Evolutionary conservation across 1,140 invertebrate species (phyloP), one percentile per base, ranked within the genome.

Genomic region (Ceratina australensis): DNA sequence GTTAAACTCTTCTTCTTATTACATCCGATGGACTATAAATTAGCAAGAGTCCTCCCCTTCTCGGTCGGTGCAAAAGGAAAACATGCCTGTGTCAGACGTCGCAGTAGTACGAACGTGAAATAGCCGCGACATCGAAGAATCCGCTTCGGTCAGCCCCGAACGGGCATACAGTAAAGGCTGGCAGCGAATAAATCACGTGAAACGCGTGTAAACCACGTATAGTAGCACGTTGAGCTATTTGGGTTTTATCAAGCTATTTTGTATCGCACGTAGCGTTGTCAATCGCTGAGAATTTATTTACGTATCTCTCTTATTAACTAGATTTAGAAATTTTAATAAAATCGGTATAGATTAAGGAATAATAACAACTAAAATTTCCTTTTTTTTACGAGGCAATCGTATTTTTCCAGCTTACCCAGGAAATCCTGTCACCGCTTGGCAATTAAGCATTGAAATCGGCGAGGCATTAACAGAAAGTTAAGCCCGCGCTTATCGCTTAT

Each of bases 161-260:
- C 76, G 76, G 22, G 42, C 56, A 67, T 79, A 77, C 68, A 7
- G 33, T 42, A 42, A 42, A 42, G 16, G 42, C 15, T n/a, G n/a
- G 10, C 50, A 56, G 24, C 12, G 22, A 54, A 83, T 84, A 84
- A 84, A 84, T 84, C 83, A 84, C 72, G 71, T 26, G 49, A 54
- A 80, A 83, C 76, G 61, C 57, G 79, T 81, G 33, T 42, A 42
- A 42, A 42, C 5, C 33, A 42, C 33, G 33, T 42, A 42, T 42
- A 42, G 33, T 5, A 5, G 28, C 33, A 42, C 33, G 33, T 42
- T 65, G 52, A 67, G 52, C 22, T 33, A 18, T 22, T n/a, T 71
- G 26, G 68, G 60, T 84, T 78, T 81, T 82, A 82, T 79, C 67
- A 67, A 69, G 24, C 50, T 15, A 22, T 28, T 15, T 16, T 50